Evolutionary conservation across 2,797 vertebrate species (phyloP).

Genomic region (Kryptopterus vitreolus): DNA sequence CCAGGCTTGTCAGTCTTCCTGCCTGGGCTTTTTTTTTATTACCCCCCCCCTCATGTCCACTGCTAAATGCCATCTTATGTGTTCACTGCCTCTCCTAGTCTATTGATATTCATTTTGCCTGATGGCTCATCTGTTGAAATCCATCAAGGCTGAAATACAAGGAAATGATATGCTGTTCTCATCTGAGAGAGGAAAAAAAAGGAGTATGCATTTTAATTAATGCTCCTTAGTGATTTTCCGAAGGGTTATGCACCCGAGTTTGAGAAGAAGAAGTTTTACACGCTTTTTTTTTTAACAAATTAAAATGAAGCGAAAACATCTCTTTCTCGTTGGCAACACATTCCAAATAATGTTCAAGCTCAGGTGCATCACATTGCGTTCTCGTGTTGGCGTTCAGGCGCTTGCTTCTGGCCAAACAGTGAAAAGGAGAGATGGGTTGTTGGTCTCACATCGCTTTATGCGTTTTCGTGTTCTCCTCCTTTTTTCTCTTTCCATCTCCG

Average conservation of each 20-base stretch:
- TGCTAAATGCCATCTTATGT: constrained; percentile 25
- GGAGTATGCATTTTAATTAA: not conserved
- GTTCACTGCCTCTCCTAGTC: constrained; percentile 2
- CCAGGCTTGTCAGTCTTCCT: constrained; percentile 14
- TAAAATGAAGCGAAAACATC: too few relatives aligned
- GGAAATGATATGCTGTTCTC: not conserved
- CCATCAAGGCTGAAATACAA: constrained; percentile 14
- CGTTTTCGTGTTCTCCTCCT: constrained; percentile 65
- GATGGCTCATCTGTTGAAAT: constrained; percentile 11
- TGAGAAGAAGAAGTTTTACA: too few relatives aligned
- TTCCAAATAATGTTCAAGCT: constrained; percentile 1
- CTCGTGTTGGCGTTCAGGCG: constrained; percentile 25
- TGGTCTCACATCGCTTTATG: constrained; percentile 48
- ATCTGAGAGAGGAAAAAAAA: not conserved
- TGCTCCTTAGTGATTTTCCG: not conserved
- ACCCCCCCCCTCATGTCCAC: too few relatives aligned
- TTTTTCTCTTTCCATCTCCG: constrained; percentile 68
- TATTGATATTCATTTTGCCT: constrained; percentile 37
- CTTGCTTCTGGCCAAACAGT: constrained; percentile 32
- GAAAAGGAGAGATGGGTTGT: constrained; percentile 29
- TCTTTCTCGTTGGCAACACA: not conserved
- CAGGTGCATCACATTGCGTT: not conserved
- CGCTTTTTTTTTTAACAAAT: not conserved
- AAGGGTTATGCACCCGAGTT: not conserved
- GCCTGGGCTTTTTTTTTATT: not conserved